Evolutionary conservation across 2,113 vertebrate species (phyloP).

Genomic region (Oxyruncus cristatus): DNA sequence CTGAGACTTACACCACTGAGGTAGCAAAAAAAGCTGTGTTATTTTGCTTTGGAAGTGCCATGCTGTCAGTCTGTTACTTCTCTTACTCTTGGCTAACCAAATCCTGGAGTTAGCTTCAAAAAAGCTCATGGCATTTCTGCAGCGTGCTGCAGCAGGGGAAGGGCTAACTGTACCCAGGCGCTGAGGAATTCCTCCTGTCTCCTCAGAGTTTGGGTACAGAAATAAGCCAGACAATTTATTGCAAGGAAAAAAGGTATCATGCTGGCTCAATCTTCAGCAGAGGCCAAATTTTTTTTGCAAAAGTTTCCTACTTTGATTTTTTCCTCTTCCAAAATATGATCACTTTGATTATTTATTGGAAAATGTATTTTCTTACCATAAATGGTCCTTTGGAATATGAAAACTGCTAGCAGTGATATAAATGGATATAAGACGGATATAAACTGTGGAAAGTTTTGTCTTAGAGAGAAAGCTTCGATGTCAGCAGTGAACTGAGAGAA

Average conservation of each 20-base stretch:
- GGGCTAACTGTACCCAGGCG: not conserved
- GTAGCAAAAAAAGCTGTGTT: not conserved
- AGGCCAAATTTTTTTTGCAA: not conserved
- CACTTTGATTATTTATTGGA: constrained; percentile 55
- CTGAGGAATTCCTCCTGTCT: constrained; percentile 36
- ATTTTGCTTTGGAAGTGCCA: not conserved
- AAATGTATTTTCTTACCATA: constrained; percentile 5
- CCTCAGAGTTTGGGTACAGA: not conserved
- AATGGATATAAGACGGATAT: not conserved
- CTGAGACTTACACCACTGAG: not conserved
- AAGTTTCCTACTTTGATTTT: constrained; percentile 7
- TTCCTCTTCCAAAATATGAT: constrained; percentile 15
- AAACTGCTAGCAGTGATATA: constrained; percentile 22
- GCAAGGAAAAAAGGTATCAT: constrained; percentile 7
- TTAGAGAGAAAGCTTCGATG: not conserved
- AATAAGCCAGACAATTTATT: constrained; percentile 15
- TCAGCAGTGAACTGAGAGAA: not conserved
- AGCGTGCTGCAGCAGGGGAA: not conserved
- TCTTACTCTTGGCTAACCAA: not conserved
- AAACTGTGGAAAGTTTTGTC: constrained; percentile 16
- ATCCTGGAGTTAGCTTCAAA: not conserved
- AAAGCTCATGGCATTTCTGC: not conserved
- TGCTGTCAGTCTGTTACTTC: not conserved
- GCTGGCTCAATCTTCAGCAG: not conserved
- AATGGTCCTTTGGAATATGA: constrained; percentile 20